Base-by-base conservation (phyloP, 2,888 invertebrate species). In the Eupeodes latifasciatus region DNA sequence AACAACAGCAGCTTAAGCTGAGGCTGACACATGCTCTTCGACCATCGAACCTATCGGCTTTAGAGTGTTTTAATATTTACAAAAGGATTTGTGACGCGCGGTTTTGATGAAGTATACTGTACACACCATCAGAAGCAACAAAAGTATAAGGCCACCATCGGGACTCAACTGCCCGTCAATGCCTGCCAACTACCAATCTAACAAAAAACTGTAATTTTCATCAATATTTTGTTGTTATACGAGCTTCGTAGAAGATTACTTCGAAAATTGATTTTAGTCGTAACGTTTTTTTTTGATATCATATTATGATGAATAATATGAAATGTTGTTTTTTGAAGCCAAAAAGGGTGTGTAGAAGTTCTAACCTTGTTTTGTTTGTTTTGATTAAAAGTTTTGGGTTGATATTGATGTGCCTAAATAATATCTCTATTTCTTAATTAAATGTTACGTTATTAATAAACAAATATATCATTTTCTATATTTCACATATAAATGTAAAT, bases 1-100 rank as follows among this genome's bases (percentile, higher is more conserved):
- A 34, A 34, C 14, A 1, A 4, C 11, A 1, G 34, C 10, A 53
- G 69, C 69, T 14, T 16, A 69, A 53, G 53, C 71, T 71, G 71
- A 14, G 11, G 66, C 55, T 85, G 88, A 88, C 85, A 88, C 78
- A 85, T 81, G 78, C 71, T 81, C 59, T 47, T 59, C 72, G 72
- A 71, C 77, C 62, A 61, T 51, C 55, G 19, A 44, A 40, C 47
- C 40, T 11, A 67, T 49, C 69, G 78, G 69, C 81, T 85, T 75
- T 75, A 62, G 77, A 71, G 85, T 75, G 88, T 71, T 85, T 81
- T 78, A 88, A 88, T 79, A 88, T 88, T 88, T 78, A 88, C 88
- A 88, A 85, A 71, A 81, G 85, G 84, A 83, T 87, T 87, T 84
- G 84, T 49, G 87, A 72, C 47, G 83, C 53, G 76, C 69, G 59